Evolutionary conservation across 2,113 vertebrate species (phyloP), one percentile per base, ranked within the genome.

Genomic region (Oryzias melastigma): DNA sequence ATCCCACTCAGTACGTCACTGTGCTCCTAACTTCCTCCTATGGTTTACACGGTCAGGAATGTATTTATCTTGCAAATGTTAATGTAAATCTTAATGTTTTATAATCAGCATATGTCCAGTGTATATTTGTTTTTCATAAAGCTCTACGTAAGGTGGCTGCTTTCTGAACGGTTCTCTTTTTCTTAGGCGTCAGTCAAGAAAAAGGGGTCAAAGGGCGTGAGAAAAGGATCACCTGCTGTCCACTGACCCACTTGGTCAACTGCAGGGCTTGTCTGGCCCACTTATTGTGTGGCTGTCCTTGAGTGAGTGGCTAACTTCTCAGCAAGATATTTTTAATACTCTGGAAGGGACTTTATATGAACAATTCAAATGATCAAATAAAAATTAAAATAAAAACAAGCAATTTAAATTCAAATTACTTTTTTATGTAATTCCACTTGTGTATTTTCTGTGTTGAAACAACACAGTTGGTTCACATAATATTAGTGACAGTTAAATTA

Each of bases 161-260:
- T 74, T 65, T 70, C 77, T 82, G 71, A 71, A 72, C 63, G 66
- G 67, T 70, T 78, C 62, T 58, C 59, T 68, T 77, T 75, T 52
- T 66, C 65, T 70, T 65, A 12, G 54, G 72, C 65, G 65, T 60
- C 53, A 65, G 27, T 66, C 66, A 42, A 70, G 77, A 50, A 8
- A 49, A 24, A 79, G n/a, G 35, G 83, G 87, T 87, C 77, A 85
- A 75, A 29, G 60, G 74, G 77, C 78, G 58, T 80, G 81, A 78
- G 84, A 85, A 89, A 87, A 52, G 17, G 14, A 76, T 52, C 87
- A 85, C 82, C 85, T 85, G 75, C 80, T 84, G 80, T 61, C 80
- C 45, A 58, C 47, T 75, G 70, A 73, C 75, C 70, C 20, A 14
- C 77, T 81, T 79, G 79, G 78, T 81, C 74, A 60, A 58, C 46